phyloP scores from a whole-genome alignment of 2,797 vertebrate genomes.

The Aratinga solstitialis region DNA sequence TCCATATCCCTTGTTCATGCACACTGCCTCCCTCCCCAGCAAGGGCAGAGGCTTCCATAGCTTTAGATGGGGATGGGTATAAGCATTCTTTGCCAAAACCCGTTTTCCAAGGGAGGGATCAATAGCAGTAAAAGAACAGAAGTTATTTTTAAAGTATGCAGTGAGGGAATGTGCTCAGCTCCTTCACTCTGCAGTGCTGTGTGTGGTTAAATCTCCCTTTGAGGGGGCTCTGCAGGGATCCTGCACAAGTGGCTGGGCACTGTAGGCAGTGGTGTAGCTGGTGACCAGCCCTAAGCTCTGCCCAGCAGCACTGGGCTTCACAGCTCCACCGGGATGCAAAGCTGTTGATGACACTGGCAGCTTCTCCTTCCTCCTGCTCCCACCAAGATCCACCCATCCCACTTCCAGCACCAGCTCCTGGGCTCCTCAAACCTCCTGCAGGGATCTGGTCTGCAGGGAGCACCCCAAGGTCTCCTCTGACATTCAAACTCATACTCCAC shows the following conservation, averaged over 20 bases:
- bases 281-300: not conserved
- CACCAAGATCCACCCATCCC: accelerated
- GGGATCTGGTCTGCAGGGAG: accelerated
- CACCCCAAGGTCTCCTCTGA: not conserved
- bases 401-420: not conserved
- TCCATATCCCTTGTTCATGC: not conserved
- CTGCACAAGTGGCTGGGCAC: accelerated
- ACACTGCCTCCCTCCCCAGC: not conserved
- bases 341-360: not conserved
- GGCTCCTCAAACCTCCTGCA: not conserved
- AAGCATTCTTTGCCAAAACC: not conserved
- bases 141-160: accelerated
- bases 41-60: not conserved
- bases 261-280: not conserved
- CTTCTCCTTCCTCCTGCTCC: not conserved
- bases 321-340: accelerated
- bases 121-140: not conserved
- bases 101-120: not conserved
- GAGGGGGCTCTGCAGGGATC: not conserved
- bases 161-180: not conserved
- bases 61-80: not conserved
- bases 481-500: not conserved
- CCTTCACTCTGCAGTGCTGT: not conserved
- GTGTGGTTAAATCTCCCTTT: not conserved
- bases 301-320: not conserved